Conservation (phyloP, 2,888 invertebrate genomes). For the Aphidoletes aphidimyza region DNA sequence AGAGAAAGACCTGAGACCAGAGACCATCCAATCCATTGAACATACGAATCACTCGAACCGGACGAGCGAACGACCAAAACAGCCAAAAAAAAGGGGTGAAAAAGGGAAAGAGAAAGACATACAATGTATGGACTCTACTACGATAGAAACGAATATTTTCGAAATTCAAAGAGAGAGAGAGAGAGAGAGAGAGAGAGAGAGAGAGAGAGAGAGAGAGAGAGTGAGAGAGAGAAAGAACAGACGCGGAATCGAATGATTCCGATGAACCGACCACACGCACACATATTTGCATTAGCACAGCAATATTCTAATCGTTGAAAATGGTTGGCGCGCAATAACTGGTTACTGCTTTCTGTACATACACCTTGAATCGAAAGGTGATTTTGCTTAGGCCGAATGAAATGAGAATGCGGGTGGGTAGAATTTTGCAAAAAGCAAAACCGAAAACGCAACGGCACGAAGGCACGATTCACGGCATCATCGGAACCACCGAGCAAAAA, state of each 20-base stretch:
- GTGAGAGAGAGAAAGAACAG: neutral
- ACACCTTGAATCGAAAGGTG: conserved; percentile 43
- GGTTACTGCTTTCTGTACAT: too few relatives aligned
- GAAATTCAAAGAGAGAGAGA: too few relatives aligned
- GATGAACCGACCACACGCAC: conserved; percentile 29
- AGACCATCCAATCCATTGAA: too few relatives aligned
- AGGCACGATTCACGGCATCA: neutral
- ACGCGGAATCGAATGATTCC: conserved; percentile 29
- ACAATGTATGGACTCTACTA: too few relatives aligned
- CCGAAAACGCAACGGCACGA: neutral
- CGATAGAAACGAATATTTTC: too few relatives aligned
- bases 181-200: neutral
- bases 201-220: neutral
- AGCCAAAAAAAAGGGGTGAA: too few relatives aligned
- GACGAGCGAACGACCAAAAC: too few relatives aligned
- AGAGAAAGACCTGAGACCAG: too few relatives aligned
- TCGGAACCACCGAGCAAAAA: conserved; percentile 26
- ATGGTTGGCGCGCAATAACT: too few relatives aligned
- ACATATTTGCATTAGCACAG: neutral
- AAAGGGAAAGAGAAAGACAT: too few relatives aligned
- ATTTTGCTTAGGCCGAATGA: neutral
- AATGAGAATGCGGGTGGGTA: neutral
- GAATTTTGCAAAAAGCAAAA: conserved; percentile 10
- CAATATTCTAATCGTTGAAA: neutral
- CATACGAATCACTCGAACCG: too few relatives aligned